Base-by-base conservation (phyloP, 2,888 invertebrate species). In the Acanthococcus lagerstroemiae region DNA sequence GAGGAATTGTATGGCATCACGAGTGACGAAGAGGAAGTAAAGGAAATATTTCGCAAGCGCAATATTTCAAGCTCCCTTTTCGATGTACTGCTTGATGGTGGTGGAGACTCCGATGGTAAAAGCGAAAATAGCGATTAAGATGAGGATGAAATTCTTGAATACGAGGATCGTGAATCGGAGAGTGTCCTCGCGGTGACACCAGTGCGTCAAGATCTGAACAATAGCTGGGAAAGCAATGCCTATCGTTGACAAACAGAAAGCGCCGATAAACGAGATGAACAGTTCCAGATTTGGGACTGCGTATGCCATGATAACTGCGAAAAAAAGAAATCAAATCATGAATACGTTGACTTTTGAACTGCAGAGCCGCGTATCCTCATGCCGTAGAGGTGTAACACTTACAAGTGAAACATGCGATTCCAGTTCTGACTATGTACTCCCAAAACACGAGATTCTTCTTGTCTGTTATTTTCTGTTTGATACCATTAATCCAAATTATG, bases 201-300 rank as follows among this genome's bases (percentile, higher is more conserved):
- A 93, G 75, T 86, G 86, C 0, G 88, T 86, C 75, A 87, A 85
- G 70, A 87, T 83, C 74, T 95, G 88, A 71, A 95, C 88, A 69
- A 92, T 78, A 0, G 95, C 92, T 9, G 95, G 95, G 75, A 95
- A 89, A 1, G 91, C 89, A 55, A 95, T 80, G 0, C 95, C 94
- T 66, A 95, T 80, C 0, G 88, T 89, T 0, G 94, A 91, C 54
- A 93, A 80, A 70, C 92, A 91, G 2, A 95, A 80, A 0, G 95
- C 93, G n/a, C 95, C 95, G 73, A 89, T 86, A 50, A 89, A 78
- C 0, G 88, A 87, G 70, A 85, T 84, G 74, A 84, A 82, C 3
- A 82, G 75, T 58, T 82, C 83, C 74, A 94, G 77, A 72, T 88
- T 85, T 0, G 95, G 94, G 67, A 95, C 87, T 0, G 88, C 84